A percentile compares a stretch with the other conserved stretches of the same genome.
Evolutionary conservation across 1,140 invertebrate species (phyloP).

Genomic region (Rhopalosiphum padi): DNA sequence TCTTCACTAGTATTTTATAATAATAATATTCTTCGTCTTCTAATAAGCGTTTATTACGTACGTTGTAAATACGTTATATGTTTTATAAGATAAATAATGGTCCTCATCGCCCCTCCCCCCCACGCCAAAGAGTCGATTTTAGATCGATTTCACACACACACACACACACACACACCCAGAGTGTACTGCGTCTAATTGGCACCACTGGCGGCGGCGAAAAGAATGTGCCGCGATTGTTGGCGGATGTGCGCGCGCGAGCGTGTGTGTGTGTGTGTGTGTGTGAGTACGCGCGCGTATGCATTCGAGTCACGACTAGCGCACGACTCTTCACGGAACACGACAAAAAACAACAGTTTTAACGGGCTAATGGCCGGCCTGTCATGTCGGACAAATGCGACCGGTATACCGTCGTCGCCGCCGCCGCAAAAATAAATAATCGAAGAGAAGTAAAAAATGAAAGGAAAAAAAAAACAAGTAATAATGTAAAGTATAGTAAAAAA

Average conservation of each 20-base stretch:
- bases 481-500: not conserved
- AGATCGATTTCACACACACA: not conserved
- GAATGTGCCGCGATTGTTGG: not conserved
- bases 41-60: slow-evolving; percentile 33
- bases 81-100: not conserved
- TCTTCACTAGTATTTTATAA: not conserved
- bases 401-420: not conserved
- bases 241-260: not conserved
- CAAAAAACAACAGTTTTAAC: slow-evolving; percentile 34
- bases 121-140: not conserved
- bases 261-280: not conserved
- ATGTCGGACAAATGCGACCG: slow-evolving; percentile 36
- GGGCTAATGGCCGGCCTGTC: slow-evolving; percentile 22
- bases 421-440: slow-evolving; percentile 27
- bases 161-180: not conserved
- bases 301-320: slow-evolving; percentile 34
- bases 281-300: not conserved
- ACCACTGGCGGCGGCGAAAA: slow-evolving; percentile 25
- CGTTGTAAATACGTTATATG: not conserved
- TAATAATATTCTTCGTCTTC: not conserved
- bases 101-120: not conserved
- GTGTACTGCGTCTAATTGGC: slow-evolving; percentile 18
- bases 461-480: not conserved
- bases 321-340: slow-evolving; percentile 26
- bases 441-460: not conserved